Evolutionary conservation across 2,888 invertebrate species (phyloP), one percentile per base, ranked within the genome.

Genomic region (Hemithea aestivaria): DNA sequence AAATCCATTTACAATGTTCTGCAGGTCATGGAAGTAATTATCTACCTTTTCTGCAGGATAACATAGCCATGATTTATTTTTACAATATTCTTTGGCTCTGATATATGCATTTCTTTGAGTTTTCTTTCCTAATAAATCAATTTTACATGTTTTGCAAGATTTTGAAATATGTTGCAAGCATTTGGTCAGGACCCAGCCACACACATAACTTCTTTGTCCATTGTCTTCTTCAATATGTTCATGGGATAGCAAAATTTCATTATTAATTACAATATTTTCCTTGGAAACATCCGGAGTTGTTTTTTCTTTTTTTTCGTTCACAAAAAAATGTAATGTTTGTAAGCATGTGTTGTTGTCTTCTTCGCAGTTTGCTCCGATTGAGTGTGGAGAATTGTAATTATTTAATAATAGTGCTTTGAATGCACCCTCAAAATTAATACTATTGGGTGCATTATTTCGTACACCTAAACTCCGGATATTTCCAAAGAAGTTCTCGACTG

Each of bases 401-500:
- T 51, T 56, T 24, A 57, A 10, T 7, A 54, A 31, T 7, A 58
- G 11, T n/a, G 56, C 6, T 41, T 58, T 54, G 28, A 32, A 56
- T 4, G 58, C 49, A 6, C 51, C 50, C 30, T 58, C 56, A 48
- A 57, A 61, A 1, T 20, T 34, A 5, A 52, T 10, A 7, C 28
- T 24, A 25, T 56, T 50, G 3, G 54, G 54, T 7, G 53, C 39
- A 7, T 23, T 35, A 34, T 55, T 58, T 39, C 51, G 38, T 2
- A 26, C 45, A 6, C 58, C 53, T 29, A 33, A 51, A 34, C 50
- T 57, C 35, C 61, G 50, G 10, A 60, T 54, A 29, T 40, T 54
- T n/a, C 57, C 58, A 41, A 60, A 60, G 32, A 60, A 56, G 20
- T 53, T 55, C 45, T 60, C 58, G 0, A 55, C 6, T 12, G 55